These are phyloP conservation scores for Okapia johnstoni DNA, from an alignment of 2,113 vertebrate genomes.

Conservation along the genomic window DNA sequence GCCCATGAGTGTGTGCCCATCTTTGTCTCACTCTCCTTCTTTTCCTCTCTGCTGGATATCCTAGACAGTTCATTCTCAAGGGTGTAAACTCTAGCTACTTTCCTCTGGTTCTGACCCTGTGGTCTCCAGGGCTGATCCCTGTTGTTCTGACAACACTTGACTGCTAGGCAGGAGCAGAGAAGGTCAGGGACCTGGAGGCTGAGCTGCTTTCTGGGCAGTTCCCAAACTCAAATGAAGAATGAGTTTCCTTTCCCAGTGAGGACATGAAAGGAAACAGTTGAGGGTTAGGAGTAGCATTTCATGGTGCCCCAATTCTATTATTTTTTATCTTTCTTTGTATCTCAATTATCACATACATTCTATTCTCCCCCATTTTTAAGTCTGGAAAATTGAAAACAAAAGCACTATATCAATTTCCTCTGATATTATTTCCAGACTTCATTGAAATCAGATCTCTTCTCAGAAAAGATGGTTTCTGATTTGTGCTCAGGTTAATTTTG, in stretches of 20 bases:
- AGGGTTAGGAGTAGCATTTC: not conserved
- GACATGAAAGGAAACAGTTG: not conserved
- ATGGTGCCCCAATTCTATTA: too few relatives aligned
- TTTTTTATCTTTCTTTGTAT: not conserved
- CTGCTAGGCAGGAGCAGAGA: not conserved
- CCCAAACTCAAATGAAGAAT: rapidly evolving
- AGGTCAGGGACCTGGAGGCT: not conserved
- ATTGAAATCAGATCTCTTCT: not conserved
- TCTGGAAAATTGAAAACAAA: not conserved
- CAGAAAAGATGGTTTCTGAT: not conserved
- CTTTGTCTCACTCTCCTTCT: not conserved
- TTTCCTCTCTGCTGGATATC: not conserved
- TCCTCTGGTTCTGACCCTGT: not conserved
- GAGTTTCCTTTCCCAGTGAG: not conserved
- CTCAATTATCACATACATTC: not conserved
- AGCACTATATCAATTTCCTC: not conserved
- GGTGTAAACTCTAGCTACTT: not conserved
- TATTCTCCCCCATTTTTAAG: not conserved
- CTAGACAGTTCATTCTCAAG: not conserved
- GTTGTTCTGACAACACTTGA: not conserved
- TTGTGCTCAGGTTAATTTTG: not conserved
- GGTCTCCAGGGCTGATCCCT: not conserved
- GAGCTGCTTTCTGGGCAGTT: too few relatives aligned
- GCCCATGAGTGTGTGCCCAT: not conserved
- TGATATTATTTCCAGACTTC: not conserved